Base-by-base conservation (phyloP, 2,797 vertebrate genomes). In the Lagodon rhomboides region DNA sequence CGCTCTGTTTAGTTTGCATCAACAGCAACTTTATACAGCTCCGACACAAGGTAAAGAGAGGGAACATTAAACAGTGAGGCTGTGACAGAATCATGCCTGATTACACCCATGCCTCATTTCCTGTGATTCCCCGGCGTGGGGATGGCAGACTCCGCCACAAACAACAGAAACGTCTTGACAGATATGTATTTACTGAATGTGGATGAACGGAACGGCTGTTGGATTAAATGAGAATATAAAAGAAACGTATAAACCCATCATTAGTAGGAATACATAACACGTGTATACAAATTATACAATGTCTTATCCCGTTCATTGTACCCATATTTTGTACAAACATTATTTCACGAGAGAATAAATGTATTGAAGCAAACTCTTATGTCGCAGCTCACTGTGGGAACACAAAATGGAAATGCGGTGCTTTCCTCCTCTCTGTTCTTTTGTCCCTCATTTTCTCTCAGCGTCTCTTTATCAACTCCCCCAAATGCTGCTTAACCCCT, bases 381-480 rank as follows among this genome's bases (percentile, higher is more conserved):
- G 20, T 63, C 38, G 6, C 15, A 27, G n/a, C 22, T 25, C 27
- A 25, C 11, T 60, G 25, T 12, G 43, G 34, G 18, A 38, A 11
- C 23, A 23, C 46, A 56, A 18, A 18, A 41, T 18, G 43, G 27
- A 18, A 25, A 9, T 50, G 18, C 1, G 16, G 38, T 44, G 22
- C 53, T 56, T 76, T 77, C 10, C 63, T 17, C 54, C 7, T 49
- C 15, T 73, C 60, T 69, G 6, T 77, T 77, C 10, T 74, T 49
- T 56, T 54, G 41, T 56, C 44, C 22, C 18, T 73, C 12, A 38
- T 70, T 84, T 51, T 54, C 18, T 79, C 62, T 61, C 47, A 38
- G 73, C 15, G 0, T 75, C 23, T 56, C 46, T 82, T 68, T 65
- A 75, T 82, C 56, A 75, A 60, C 27, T n/a, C 11, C 55, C 23